These are phyloP conservation scores for Epiperipatus broadwayi DNA, from an alignment of 2,888 invertebrate genomes.

Conservation along the genomic window DNA sequence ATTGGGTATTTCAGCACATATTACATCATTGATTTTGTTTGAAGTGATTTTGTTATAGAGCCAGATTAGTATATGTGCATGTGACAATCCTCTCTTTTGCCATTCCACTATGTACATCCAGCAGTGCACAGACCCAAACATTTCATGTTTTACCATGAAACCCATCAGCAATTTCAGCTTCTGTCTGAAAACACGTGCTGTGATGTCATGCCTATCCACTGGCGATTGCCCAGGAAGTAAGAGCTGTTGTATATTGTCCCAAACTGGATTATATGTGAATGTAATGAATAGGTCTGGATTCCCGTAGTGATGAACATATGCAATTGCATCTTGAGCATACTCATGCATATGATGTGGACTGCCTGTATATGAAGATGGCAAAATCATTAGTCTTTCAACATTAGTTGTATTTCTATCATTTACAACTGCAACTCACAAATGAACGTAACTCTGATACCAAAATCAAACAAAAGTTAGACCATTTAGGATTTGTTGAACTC, in stretches of 20 bases:
- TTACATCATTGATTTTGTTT: constrained; percentile 22
- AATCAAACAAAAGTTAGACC: too few relatives aligned
- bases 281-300: constrained; percentile 23
- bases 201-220: constrained; percentile 19
- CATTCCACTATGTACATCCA: constrained; percentile 20
- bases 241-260: constrained; percentile 21
- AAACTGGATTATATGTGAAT: constrained; percentile 22
- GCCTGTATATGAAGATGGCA: constrained; percentile 18
- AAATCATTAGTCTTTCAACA: constrained; percentile 18
- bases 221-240: constrained; percentile 18
- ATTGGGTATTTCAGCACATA: constrained; percentile 26
- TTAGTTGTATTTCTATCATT: constrained; percentile 13
- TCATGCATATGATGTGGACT: constrained; percentile 18
- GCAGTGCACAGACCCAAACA: constrained; percentile 19
- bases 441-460: constrained; percentile 17
- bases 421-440: constrained; percentile 18
- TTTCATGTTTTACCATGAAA: constrained; percentile 17
- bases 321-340: constrained; percentile 20
- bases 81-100: constrained; percentile 24
- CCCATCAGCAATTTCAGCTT: constrained; percentile 19
- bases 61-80: constrained; percentile 21
- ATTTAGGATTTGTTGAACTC: too few relatives aligned
- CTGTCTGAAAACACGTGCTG: constrained; percentile 19
- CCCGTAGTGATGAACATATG: constrained; percentile 19
- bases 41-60: too few relatives aligned